phyloP scores from a whole-genome alignment of 35 echinoderm and acorn worm species.

The Acanthaster planci region DNA sequence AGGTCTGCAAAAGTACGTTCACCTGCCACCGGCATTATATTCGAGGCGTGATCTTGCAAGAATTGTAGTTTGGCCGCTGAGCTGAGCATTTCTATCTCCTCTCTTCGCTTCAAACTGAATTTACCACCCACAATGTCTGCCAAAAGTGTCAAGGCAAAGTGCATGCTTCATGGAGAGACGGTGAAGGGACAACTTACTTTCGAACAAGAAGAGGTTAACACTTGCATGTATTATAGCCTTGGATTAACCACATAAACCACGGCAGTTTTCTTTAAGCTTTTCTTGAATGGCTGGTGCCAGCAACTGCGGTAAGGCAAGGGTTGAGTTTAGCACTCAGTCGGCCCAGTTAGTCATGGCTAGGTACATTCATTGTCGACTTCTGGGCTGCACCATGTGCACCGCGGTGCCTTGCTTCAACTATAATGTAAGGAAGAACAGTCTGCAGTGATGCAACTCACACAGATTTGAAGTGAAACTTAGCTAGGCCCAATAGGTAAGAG shows the following conservation, averaged over 20 bases:
- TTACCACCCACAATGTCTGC: background rate
- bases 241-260: background rate
- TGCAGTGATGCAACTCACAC: too few relatives aligned
- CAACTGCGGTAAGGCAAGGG: background rate
- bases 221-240: background rate
- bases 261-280: background rate
- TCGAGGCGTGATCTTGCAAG: too few relatives aligned
- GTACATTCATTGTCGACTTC: background rate
- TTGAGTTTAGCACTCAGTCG: background rate
- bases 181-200: background rate
- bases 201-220: background rate
- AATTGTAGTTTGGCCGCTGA: too few relatives aligned
- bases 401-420: too few relatives aligned
- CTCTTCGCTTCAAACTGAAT: background rate
- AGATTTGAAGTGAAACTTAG: too few relatives aligned
- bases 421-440: too few relatives aligned
- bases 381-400: background rate
- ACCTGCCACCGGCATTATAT: too few relatives aligned
- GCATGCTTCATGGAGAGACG: background rate
- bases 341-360: background rate
- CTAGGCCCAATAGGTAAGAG: too few relatives aligned
- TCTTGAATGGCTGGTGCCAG: background rate
- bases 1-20: too few relatives aligned
- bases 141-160: background rate
- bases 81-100: background rate